A percentile compares a stretch with the other conserved stretches of the same genome.
Evolutionary conservation across 2,797 vertebrate species (phyloP).

Genomic region (Odontamblyopus rebecca): DNA sequence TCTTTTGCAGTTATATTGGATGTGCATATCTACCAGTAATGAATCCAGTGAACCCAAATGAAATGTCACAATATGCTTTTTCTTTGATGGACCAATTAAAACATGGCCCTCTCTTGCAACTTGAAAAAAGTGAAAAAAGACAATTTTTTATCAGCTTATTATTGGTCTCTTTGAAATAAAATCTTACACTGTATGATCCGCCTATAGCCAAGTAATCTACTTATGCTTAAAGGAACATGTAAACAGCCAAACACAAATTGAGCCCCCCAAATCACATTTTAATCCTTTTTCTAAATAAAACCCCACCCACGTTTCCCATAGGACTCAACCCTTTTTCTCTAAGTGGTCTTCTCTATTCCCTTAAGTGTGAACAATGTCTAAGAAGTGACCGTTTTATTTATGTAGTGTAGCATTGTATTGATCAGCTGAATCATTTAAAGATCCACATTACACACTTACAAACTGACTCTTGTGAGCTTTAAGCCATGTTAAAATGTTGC

Average conservation of each 20-base stretch:
- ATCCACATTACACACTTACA: too few species aligned
- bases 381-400: constrained; percentile 15
- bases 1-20: too few species aligned
- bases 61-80: not conserved
- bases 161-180: not conserved
- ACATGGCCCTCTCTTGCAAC: not conserved
- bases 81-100: not conserved
- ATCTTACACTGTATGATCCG: not conserved
- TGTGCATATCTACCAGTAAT: not conserved
- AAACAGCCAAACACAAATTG: constrained; percentile 21
- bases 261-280: constrained; percentile 46
- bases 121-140: not conserved
- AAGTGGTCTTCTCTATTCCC: constrained; percentile 63
- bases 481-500: too few species aligned
- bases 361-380: constrained; percentile 53
- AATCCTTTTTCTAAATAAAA: constrained; percentile 44
- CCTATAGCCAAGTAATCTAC: not conserved
- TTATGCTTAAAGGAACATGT: not conserved
- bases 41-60: not conserved
- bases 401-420: constrained; percentile 9
- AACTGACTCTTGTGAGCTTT: too few species aligned
- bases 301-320: constrained; percentile 18
- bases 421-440: constrained; percentile 36
- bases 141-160: not conserved
- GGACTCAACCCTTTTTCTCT: constrained; percentile 46